Base-by-base conservation (phyloP, 2,888 invertebrate genomes). In the Pandemis heparana region DNA sequence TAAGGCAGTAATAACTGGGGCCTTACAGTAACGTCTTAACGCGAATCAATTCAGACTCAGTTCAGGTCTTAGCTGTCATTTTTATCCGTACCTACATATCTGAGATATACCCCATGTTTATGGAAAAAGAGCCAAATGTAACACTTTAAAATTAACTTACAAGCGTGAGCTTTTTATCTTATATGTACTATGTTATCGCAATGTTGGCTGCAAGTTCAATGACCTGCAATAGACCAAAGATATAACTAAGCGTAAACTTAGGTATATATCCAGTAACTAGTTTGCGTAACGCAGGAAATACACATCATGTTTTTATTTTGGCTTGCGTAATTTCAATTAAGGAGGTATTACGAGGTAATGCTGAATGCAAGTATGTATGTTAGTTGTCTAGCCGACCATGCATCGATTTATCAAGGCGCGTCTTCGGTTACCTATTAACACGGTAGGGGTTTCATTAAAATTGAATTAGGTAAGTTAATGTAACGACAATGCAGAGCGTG, bases 221-320 rank as follows among this genome's bases (percentile, higher is more conserved):
- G 38, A 39, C 38, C 60, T n/a, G 60, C n/a, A 8, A 38, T 38
- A 60, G 32, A 41, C 14, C 5, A 9, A 38, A 18, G 16, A 62
- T 62, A 41, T 41, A 41, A 16, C 16, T 62, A 62, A 41, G 41
- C 48, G 48, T 48, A 32, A 12, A 64, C 23, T 14, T 64, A 18
- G 5, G 41, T 43, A 46, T 12, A 14, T 63, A 63, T 46, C 56
- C 18, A 41, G 41, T 43, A 12, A 60, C 62, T 18, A 32, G 46
- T 56, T 67, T 23, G 38, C 68, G 38, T 43, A 67, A 59, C 18
- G 16, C 16, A 43, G 68, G 68, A 69, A 69, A 61, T 60, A 69
- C 48, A 61, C 61, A 46, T 69, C 68, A 48, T 69, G 68, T 69
- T 69, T 64, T 61, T 61, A 46, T 68, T 61, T 61, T 67, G 38